phyloP scores from a whole-genome alignment of 37 sponge, comb jelly and placozoan species.

The Cladorhizidae sp. region DNA sequence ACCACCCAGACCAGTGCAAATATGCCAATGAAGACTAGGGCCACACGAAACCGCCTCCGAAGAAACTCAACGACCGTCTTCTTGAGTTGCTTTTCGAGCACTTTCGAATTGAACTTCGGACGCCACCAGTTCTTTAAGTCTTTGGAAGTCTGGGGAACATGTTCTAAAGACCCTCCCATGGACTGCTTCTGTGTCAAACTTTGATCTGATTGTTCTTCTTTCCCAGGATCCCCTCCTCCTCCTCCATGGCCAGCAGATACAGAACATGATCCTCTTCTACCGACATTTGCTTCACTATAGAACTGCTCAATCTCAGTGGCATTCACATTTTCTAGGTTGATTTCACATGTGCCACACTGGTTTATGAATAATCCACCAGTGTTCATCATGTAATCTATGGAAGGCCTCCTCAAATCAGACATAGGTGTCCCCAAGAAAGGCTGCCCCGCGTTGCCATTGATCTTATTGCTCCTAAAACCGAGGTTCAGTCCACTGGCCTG shows the following conservation, averaged over 20 bases:
- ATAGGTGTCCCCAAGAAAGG: background rate
- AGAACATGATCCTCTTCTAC: conserved; percentile 4
- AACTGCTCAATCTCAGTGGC: conserved; percentile 35
- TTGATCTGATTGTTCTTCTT: background rate
- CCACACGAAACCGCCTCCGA: conserved; percentile 50
- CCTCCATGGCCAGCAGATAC: background rate
- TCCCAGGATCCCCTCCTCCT: background rate
- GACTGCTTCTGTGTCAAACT: conserved; percentile 1
- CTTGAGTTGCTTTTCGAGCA: conserved; percentile 58
- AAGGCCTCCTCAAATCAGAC: conserved; percentile 35
- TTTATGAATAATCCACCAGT: conserved; percentile 19
- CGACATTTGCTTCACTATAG: background rate
- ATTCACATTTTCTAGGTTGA: conserved; percentile 30
- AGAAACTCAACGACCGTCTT: conserved; percentile 75
- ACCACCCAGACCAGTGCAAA: conserved; percentile 74
- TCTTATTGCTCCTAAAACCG: background rate
- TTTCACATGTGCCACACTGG: conserved; percentile 26
- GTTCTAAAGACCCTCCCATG: background rate
- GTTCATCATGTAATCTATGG: conserved; percentile 43
- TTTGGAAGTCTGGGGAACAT: background rate
- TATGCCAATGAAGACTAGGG: conserved; percentile 58
- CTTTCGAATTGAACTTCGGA: conserved; percentile 57
- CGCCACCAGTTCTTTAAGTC: conserved; percentile 50
- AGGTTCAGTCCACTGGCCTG: conserved; percentile 13
- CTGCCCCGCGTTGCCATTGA: background rate